Conservation (phyloP, 2,113 vertebrate genomes). For the Marmota flaviventris region DNA sequence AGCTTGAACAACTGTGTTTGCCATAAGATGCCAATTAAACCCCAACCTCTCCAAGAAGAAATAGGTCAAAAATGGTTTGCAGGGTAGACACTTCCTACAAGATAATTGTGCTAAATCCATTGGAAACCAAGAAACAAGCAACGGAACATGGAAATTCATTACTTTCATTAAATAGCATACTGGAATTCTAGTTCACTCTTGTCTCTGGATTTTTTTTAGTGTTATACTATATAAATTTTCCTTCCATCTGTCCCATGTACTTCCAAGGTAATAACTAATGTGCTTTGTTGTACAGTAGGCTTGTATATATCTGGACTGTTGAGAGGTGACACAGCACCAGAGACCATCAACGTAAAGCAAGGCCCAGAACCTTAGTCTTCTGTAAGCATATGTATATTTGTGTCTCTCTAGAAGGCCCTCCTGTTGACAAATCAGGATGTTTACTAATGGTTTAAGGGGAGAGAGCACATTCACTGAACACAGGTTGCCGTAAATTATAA, state of each 20-base stretch:
- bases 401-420: neutral
- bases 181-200: neutral
- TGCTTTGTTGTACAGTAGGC: neutral
- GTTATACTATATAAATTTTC: neutral
- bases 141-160: neutral
- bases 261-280: neutral
- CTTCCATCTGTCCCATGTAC: neutral
- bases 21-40: neutral
- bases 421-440: neutral
- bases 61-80: too few species aligned
- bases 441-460: neutral
- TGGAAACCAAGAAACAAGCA: neutral
- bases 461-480: neutral
- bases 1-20: neutral
- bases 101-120: neutral
- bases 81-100: neutral
- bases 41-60: neutral
- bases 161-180: neutral
- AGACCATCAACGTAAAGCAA: too few species aligned
- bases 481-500: neutral
- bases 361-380: neutral
- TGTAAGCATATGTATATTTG: neutral
- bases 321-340: too few species aligned
- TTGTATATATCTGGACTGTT: too few species aligned
- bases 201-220: neutral